Evolutionary conservation across 2,797 vertebrate genomes (phyloP).

Genomic region (Sebastes iracundus): DNA sequence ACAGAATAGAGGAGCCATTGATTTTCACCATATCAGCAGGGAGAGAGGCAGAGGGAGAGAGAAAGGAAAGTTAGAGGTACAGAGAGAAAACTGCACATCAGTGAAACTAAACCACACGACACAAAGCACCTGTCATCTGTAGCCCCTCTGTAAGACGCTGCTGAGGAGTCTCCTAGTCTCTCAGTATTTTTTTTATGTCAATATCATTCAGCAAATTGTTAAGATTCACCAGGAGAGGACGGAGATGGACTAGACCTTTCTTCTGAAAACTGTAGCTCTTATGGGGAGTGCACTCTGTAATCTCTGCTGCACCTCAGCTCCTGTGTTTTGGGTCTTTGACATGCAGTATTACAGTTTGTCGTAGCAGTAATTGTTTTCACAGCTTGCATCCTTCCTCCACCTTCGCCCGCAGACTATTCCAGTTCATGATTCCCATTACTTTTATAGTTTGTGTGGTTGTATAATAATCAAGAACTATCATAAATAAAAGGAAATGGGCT

Average conservation of each 20-base stretch:
- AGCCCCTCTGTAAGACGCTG: conserved; percentile 14
- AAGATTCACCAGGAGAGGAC: not conserved
- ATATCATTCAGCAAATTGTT: not conserved
- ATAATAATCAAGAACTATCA: not conserved
- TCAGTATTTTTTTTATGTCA: not conserved
- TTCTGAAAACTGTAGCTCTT: not conserved
- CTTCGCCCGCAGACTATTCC: not conserved
- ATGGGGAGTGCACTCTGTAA: not conserved
- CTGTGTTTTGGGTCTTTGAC: not conserved
- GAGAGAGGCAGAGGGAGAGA: conserved; percentile 32
- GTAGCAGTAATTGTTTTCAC: not conserved
- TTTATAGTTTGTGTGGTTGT: not conserved
- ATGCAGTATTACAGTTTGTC: not conserved
- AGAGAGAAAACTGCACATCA: conserved; percentile 36
- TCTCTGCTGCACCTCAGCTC: not conserved
- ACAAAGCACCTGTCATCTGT: conserved; percentile 53
- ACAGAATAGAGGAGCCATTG: conserved; percentile 76
- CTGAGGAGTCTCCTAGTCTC: conserved; percentile 1
- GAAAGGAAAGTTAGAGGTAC: conserved; percentile 16
- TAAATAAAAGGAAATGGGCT: not conserved
- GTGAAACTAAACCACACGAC: conserved; percentile 44
- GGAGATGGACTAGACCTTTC: not conserved
- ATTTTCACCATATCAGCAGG: conserved; percentile 73
- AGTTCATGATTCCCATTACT: not conserved
- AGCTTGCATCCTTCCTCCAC: not conserved